A percentile compares a stretch with the other conserved stretches of the same genome.
These are phyloP conservation scores for Enteromius anoplus DNA, from an alignment of 2,797 vertebrate species.

Conservation along the genomic window DNA sequence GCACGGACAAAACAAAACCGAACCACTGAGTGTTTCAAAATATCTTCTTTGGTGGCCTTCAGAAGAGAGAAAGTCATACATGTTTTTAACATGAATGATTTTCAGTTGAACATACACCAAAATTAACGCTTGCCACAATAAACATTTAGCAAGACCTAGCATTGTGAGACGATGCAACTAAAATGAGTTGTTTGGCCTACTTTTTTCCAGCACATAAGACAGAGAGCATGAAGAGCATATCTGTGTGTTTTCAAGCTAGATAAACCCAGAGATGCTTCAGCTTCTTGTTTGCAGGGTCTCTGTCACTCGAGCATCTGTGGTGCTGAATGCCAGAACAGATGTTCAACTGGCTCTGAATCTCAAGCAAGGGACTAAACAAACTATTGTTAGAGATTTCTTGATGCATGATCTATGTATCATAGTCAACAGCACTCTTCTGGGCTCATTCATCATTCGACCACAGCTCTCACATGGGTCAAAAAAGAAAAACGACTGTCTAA, in stretches of 20 bases:
- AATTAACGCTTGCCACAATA: not conserved
- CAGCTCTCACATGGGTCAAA: constrained; percentile 22
- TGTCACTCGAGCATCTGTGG: constrained; percentile 25
- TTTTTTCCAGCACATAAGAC: constrained; percentile 23
- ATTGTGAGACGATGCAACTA: not conserved
- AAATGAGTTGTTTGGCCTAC: not conserved
- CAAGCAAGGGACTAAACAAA: constrained; percentile 39
- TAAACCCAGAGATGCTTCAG: constrained; percentile 60
- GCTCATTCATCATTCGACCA: constrained; percentile 23
- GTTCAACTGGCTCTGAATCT: constrained; percentile 49
- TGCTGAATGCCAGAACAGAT: constrained; percentile 61
- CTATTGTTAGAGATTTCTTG: constrained; percentile 46
- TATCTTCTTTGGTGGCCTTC: not conserved
- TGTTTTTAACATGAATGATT: not conserved
- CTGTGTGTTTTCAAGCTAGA: constrained; percentile 60
- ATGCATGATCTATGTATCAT: constrained; percentile 33
- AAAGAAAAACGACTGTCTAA: constrained; percentile 37
- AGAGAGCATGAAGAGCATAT: constrained; percentile 37
- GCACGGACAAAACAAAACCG: not conserved
- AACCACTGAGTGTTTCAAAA: not conserved
- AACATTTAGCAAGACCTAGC: not conserved
- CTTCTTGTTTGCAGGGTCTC: constrained; percentile 38
- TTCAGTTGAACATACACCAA: not conserved
- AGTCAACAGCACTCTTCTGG: not conserved
- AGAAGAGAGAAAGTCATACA: not conserved